Evolutionary conservation across 2,888 invertebrate species (phyloP).

Genomic region (Erebia palarica): DNA sequence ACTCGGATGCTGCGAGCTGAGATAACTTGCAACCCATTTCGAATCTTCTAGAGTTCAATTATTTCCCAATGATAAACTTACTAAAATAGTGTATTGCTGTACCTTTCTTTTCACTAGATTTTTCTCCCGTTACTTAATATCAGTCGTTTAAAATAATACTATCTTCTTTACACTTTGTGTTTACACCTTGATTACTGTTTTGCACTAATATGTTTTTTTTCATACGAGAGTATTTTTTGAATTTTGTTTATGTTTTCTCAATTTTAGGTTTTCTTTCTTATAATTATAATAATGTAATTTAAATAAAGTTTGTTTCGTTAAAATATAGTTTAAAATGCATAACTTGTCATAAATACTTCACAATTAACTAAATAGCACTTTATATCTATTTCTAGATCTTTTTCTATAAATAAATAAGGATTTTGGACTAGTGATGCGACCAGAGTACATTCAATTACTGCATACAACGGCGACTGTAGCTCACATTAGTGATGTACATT

Average conservation of each 20-base stretch:
- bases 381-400: slow-evolving; percentile 4
- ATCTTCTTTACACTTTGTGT: no score
- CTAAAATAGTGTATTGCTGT: neutral
- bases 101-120: neutral
- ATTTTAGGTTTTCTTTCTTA: neutral
- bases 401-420: slow-evolving; percentile 3
- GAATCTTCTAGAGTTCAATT: neutral
- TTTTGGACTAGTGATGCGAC: slow-evolving; percentile 46
- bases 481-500: slow-evolving; percentile 40
- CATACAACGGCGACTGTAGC: slow-evolving; percentile 28
- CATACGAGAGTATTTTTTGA: neutral
- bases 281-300: neutral
- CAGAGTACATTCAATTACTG: slow-evolving; percentile 52
- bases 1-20: slow-evolving; percentile 84
- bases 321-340: neutral
- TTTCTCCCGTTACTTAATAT: no score
- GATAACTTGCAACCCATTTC: slow-evolving; percentile 89
- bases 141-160: neutral
- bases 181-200: neutral
- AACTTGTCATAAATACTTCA: neutral
- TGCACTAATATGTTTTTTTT: neutral
- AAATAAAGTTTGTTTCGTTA: neutral
- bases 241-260: neutral
- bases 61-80: neutral
- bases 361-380: neutral